Base-by-base conservation (phyloP, 2,888 invertebrate genomes). In the Dolomedes plantarius region DNA sequence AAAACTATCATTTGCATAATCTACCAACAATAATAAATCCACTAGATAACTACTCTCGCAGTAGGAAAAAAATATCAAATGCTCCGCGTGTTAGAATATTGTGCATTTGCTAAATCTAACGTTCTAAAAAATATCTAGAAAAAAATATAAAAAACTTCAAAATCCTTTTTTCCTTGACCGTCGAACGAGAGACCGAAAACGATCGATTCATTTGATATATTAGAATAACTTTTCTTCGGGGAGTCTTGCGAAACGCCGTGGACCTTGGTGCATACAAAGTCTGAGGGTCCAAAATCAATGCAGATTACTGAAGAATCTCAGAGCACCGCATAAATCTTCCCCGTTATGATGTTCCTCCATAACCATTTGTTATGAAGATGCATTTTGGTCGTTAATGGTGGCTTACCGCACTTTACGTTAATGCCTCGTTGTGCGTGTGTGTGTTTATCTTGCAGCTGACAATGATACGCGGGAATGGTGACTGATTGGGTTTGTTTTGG, bases 361-460 rank as follows among this genome's bases (percentile, higher is more conserved):
- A 85, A 85, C 83, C 77, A 85, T 85, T 85, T 73, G 83, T 85
- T 85, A 85, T 77, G 77, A 85, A 85, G 83, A 85, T 85, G 73
- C 67, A 85, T 85, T 78, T 77, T 23, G 72, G 67, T 23, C 73
- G 67, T 67, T 85, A 85, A 85, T 85, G 83, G 83, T 65, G 77
- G 83, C 83, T 85, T 77, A 85, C 83, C 83, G 73, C 83, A 85
- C 77, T 77, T 85, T 77, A 67, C 46, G 73, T 50, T 85, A 85
- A 85, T 85, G 77, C 77, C 56, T 67, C 62, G 67, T 72, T 72
- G 77, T 85, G 73, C 31, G 74, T 27, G 39, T 73, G 83, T 85
- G 72, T 67, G 71, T 71, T 56, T 56, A 16, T 16, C 16, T 16
- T 56, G 29, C 32, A 19, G 46, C 41, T 76, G 71, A 76, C 71